Base-by-base conservation (phyloP, 2,888 invertebrate genomes). In the Alcis repandata region DNA sequence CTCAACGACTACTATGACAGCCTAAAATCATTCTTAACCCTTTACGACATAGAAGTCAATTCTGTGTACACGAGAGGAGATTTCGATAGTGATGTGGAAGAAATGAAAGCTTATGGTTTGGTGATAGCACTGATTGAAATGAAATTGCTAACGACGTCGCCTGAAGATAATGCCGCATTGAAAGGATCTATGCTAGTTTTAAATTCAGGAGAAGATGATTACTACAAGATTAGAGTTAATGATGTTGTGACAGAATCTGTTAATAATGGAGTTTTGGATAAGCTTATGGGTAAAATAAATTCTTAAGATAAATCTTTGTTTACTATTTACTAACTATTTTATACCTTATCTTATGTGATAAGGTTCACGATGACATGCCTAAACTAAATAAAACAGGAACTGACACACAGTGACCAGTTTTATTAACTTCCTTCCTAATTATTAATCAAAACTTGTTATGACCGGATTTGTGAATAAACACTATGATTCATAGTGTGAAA, bases 121-220 rank as follows among this genome's bases (percentile, higher is more conserved):
- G 33, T 91, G n/a, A 77, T 84, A 48, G 88, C 89, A 46, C 74
- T 91, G 53, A 69, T 88, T 38, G 88, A 91, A 70, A 68, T 91
- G 40, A 87, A 86, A 63, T 79, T 89, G 66, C 77, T 89, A 0
- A 82, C 82, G 1, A 74, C 78, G 38, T 72, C 72, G 1, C 65
- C 75, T 43, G 87, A 88, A 75, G 81, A 85, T 70, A 82, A 85
- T 15, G 75, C 69, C 0, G 45, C 73, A 27, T 13, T 79, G 0
- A 79, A 70, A 61, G 79, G 71, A 33, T 74, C 78, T n/a, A 75
- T 70, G 32, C 43, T 76, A 36, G 68, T 70, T 2, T 67, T 82
- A 3, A 78, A 76, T 36, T 63, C 76, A 2, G 74, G 72, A 33
- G 80, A 81, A 67, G 72, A 75, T 52, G 75, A 78, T 19, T 69